These are phyloP conservation scores for Hylyphantes graminicola DNA, from an alignment of 1,140 invertebrate genomes.

Conservation along the genomic window DNA sequence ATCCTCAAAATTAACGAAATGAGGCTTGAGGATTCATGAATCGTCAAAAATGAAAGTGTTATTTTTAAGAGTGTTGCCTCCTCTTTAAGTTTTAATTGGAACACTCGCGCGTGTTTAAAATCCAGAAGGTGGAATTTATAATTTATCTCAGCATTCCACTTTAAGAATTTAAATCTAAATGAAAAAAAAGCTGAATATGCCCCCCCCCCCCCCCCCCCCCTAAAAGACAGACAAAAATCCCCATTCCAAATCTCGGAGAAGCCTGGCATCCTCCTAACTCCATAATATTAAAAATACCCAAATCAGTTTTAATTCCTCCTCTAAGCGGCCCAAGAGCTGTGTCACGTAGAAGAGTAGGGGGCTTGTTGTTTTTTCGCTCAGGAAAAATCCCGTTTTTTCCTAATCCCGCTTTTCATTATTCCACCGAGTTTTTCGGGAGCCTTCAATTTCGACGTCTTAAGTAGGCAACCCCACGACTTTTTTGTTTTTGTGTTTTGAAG, in stretches of 20 bases:
- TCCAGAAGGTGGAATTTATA: too few species aligned
- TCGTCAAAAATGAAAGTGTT: too few species aligned
- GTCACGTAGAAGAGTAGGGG: slow-evolving; percentile 1
- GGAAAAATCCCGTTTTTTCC: slow-evolving; percentile 27
- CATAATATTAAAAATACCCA: slow-evolving; percentile 52
- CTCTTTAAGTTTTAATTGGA: too few species aligned
- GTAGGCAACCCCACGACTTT: not conserved
- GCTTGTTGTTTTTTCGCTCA: slow-evolving; percentile 41
- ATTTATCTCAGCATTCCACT: too few species aligned
- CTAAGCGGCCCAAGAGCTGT: slow-evolving; percentile 35
- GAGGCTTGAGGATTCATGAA: too few species aligned
- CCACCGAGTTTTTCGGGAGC: not conserved
- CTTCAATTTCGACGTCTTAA: slow-evolving; percentile 49
- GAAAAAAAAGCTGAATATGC: not conserved
- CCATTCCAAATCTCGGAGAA: not conserved
- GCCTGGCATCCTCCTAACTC: slow-evolving; percentile 5
- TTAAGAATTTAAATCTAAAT: too few species aligned
- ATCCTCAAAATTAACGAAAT: too few species aligned
- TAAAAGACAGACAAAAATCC: slow-evolving; percentile 11
- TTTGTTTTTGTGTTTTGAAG: not conserved
- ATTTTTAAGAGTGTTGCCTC: too few species aligned
- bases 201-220: too few species aligned
- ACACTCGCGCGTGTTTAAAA: too few species aligned
- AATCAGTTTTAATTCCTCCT: slow-evolving; percentile 52
- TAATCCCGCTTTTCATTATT: slow-evolving; percentile 35